These are phyloP conservation scores for Epirrhoe alternata DNA, from an alignment of 2,888 invertebrate species.

Conservation along the genomic window DNA sequence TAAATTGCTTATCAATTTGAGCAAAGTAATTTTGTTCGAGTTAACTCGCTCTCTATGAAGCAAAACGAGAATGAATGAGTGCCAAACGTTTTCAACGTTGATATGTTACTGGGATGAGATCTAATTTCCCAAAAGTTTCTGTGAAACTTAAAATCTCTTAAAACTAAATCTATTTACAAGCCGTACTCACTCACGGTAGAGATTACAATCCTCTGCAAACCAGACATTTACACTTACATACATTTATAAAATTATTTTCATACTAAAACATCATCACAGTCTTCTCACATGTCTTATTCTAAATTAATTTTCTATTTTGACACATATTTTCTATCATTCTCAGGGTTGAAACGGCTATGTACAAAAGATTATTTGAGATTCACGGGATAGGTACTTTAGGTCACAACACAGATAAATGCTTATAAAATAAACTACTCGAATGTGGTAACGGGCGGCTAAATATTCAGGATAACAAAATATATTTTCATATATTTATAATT, in stretches of 20 bases:
- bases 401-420: slow-evolving; percentile 33
- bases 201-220: slow-evolving; percentile 41
- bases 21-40: slow-evolving; percentile 62
- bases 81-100: slow-evolving; percentile 59
- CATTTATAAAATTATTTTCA: slow-evolving; percentile 61
- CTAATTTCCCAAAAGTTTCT: slow-evolving; percentile 49
- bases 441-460: slow-evolving; percentile 24
- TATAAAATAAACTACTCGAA: slow-evolving; percentile 28
- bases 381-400: slow-evolving; percentile 23
- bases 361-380: slow-evolving; percentile 39
- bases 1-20: slow-evolving; percentile 73
- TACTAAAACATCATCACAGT: slow-evolving; percentile 80
- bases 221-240: slow-evolving; percentile 53
- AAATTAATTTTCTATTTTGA: slow-evolving; percentile 57
- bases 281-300: slow-evolving; percentile 77
- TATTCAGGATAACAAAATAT: slow-evolving; percentile 17
- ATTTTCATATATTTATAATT: neutral
- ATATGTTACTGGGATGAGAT: slow-evolving; percentile 63
- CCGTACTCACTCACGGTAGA: slow-evolving; percentile 25
- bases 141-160: slow-evolving; percentile 49
- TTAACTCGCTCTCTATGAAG: slow-evolving; percentile 42
- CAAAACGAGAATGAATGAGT: slow-evolving; percentile 35
- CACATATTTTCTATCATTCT: slow-evolving; percentile 50
- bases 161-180: slow-evolving; percentile 43
- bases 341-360: slow-evolving; percentile 36